phyloP scores from a whole-genome alignment of 1,140 invertebrate species.

The Homarus americanus region DNA sequence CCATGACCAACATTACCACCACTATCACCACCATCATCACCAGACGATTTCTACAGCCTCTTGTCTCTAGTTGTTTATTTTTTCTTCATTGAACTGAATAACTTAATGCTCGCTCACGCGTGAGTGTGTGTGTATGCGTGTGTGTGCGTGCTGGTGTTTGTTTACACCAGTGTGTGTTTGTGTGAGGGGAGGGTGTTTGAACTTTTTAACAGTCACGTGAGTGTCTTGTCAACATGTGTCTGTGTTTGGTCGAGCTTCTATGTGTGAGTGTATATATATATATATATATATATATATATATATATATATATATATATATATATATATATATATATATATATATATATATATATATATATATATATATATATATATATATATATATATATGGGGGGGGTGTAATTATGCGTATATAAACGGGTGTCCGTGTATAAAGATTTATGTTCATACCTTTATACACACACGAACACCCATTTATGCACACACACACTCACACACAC shows the following conservation, averaged over 20 bases:
- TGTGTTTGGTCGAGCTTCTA: not conserved
- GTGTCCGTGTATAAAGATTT: not conserved
- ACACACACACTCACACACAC: too few species aligned
- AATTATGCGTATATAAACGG: not conserved
- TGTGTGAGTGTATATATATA: not conserved
- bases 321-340: constrained; percentile 13
- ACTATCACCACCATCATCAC: too few species aligned
- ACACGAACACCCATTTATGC: not conserved
- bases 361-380: constrained; percentile 13
- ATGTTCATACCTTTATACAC: not conserved
- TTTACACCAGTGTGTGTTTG: too few species aligned
- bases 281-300: constrained; percentile 9
- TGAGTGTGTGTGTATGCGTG: too few species aligned
- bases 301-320: constrained; percentile 13
- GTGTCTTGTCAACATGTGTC: not conserved
- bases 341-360: constrained; percentile 13
- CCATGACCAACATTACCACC: too few species aligned
- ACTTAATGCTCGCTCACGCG: too few species aligned
- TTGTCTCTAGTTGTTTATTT: too few species aligned
- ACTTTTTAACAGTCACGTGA: not conserved
- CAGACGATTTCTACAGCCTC: too few species aligned
- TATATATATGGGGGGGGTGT: not conserved
- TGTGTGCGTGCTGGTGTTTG: too few species aligned
- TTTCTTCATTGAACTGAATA: too few species aligned
- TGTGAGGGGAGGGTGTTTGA: too few species aligned